These are phyloP conservation scores for western clawed frog (Xenopus tropicalis) DNA, from an alignment of 2,113 vertebrate genomes.

Conservation along the genomic window UCB_Xtro_10.0 CM004446.2:124289501-124290000, in stretches of 20 bases:
- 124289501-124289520: too few species aligned
- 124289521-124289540: too few species aligned
- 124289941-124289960: not conserved
- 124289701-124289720: not conserved
- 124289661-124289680: too few species aligned
- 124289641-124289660: too few species aligned
- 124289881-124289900: not conserved
- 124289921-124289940: not conserved
- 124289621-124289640: too few species aligned
- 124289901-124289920: not conserved
- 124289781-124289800: slow-evolving; percentile 8
- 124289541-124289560: too few species aligned
- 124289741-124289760: not conserved
- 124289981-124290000: not conserved
- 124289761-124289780: not conserved
- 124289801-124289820: slow-evolving; percentile 13
- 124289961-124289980: not conserved
- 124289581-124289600: too few species aligned
- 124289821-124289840: slow-evolving; percentile 1
- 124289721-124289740: not conserved
- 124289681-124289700: not conserved
- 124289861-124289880: not conserved
- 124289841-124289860: not conserved
- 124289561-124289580: too few species aligned
- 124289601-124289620: too few species aligned